Conservation (phyloP, 1,140 invertebrate genomes). For the Psilanteris sp. region DNA sequence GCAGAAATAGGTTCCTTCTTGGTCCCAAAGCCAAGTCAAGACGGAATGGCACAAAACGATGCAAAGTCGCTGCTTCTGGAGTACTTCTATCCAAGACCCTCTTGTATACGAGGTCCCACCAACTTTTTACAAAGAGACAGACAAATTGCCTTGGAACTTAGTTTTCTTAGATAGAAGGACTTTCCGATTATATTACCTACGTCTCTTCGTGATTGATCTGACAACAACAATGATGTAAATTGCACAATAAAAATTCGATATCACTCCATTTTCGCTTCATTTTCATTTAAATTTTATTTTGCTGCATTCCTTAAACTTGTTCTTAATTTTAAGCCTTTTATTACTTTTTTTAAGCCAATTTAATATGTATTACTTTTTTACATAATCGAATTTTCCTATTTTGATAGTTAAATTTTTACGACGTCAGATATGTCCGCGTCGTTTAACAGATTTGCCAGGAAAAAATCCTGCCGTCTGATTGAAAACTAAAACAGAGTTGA, state of each 20-base stretch:
- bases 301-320: conserved; percentile 17
- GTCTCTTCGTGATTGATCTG: conserved; percentile 74
- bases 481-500: conserved; percentile 45
- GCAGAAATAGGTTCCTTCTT: conserved; percentile 61
- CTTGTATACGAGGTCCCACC: conserved; percentile 60
- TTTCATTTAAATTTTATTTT: conserved; percentile 39
- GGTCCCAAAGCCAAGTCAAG: conserved; percentile 66
- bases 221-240: conserved; percentile 72
- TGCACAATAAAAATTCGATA: conserved; percentile 58
- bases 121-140: conserved; percentile 78
- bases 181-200: conserved; percentile 77
- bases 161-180: conserved; percentile 78
- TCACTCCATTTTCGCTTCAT: conserved; percentile 56
- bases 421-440: conserved; percentile 32
- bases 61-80: conserved; percentile 71
- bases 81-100: conserved; percentile 40
- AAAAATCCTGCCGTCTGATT: conserved; percentile 18
- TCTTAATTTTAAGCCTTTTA: conserved; percentile 11
- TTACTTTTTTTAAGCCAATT: conserved; percentile 7
- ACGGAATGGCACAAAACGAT: conserved; percentile 71
- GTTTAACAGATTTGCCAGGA: conserved; percentile 26
- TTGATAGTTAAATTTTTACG: conserved; percentile 33
- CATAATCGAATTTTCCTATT: conserved; percentile 30
- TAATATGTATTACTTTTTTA: conserved; percentile 21
- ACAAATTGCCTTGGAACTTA: conserved; percentile 79